Evolutionary conservation across 2,888 invertebrate species (phyloP), one percentile per base, ranked within the genome.

Genomic region (Magallana nippona): DNA sequence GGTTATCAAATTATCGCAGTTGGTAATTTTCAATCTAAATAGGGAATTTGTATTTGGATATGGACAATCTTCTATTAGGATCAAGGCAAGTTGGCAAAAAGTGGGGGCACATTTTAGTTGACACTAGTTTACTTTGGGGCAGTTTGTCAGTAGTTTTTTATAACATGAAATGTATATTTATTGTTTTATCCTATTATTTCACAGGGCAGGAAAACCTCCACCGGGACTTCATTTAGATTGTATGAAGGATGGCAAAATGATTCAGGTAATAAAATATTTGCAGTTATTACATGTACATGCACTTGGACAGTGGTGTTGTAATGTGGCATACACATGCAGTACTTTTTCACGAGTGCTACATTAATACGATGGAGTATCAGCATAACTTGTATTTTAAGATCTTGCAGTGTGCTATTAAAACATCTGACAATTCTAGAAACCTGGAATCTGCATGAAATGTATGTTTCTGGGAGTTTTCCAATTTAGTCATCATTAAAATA

Each of bases 201-300:
- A 44, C 93, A 98, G 99, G 99, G 99, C 99, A 90, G 98, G 98
- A 11, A 98, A 98, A 95, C 99, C 99, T 85, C 98, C 99, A 17
- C 97, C 98, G 71, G 99, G 99, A 17, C 96, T 98, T 82, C 99
- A 99, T 95, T 96, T 99, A 93, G 99, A 99, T 95, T 99, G 99
- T 11, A 95, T 98, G 88, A 99, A 99, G 95, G 98, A 98, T 58
- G 98, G 98, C 87, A 99, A 99, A 95, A 95, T 99, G 87, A 97
- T 99, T 87, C 99, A 99, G 95, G 95, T 95, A 89, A 83, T 81
- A 56, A 19, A 17, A 55, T 77, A 8, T 22, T 44, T 44, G 17
- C 2, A 78, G 22, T 8, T 13, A 58, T 10, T 80, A 57, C 15
- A 55, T 79, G 17, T 1, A 3, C 22, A 10, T 60, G 86, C 86